These are phyloP conservation scores for Sinocyclocheilus maitianheensis DNA, from an alignment of 2,113 vertebrate genomes.

Conservation along the genomic window DNA sequence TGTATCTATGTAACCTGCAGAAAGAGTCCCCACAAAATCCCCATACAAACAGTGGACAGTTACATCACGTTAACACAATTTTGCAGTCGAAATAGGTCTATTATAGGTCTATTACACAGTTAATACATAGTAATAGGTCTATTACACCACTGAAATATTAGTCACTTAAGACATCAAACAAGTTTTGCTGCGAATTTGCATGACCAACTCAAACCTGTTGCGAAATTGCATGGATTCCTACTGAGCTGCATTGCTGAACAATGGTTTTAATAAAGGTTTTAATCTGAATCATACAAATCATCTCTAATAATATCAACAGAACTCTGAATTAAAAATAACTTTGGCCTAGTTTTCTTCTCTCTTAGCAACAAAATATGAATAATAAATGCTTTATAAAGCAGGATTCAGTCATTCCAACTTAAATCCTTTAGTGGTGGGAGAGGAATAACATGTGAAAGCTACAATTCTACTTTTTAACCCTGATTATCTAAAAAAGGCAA, in stretches of 20 bases:
- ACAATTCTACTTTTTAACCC: background rate
- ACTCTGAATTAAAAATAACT: constrained; percentile 53
- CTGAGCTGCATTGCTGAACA: background rate
- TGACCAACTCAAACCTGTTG: background rate
- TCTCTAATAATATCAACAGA: background rate
- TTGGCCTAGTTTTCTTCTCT: constrained; percentile 64
- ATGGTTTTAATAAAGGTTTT: background rate
- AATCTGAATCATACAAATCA: background rate
- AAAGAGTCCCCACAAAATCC: background rate
- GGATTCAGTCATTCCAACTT: background rate
- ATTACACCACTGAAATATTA: background rate
- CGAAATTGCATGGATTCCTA: background rate
- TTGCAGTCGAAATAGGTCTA: background rate
- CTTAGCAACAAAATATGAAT: constrained; percentile 60
- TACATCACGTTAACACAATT: background rate
- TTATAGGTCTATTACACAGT: background rate
- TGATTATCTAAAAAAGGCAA: background rate
- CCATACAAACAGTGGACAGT: background rate
- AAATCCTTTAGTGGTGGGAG: background rate
- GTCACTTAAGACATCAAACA: background rate
- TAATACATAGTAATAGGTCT: background rate
- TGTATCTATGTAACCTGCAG: background rate
- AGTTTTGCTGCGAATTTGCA: background rate
- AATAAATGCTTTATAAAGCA: constrained; percentile 57
- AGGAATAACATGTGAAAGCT: background rate